phyloP scores from a whole-genome alignment of 2,888 invertebrate species.

The Synergus gifuensis region DNA sequence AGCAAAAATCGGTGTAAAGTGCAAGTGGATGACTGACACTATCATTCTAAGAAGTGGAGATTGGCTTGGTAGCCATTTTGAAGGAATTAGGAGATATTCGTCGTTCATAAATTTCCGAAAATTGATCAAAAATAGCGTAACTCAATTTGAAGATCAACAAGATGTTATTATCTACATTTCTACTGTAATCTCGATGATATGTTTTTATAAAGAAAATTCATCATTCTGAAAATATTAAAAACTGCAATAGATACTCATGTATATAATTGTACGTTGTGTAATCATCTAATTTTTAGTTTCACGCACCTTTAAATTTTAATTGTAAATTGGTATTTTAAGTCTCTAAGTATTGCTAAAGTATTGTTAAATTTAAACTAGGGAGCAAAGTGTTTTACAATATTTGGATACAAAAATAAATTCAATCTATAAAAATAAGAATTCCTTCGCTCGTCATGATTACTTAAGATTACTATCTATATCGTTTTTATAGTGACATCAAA shows the following conservation, averaged over 20 bases:
- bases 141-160: background rate
- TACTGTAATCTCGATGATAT: background rate
- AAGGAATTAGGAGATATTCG: background rate
- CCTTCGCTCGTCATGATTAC: background rate
- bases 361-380: background rate
- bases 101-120: background rate
- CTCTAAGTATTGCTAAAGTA: constrained; percentile 10
- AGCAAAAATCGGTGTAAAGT: background rate
- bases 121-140: background rate
- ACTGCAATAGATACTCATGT: background rate
- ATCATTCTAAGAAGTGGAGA: background rate
- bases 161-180: constrained; percentile 8
- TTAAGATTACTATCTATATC: background rate
- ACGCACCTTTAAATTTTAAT: background rate
- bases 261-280: background rate
- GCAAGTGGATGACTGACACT: background rate
- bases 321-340: constrained; percentile 1
- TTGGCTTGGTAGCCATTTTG: background rate
- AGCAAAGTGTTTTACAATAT: constrained; percentile 14
- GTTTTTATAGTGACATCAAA: background rate
- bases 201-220: constrained; percentile 8
- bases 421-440: background rate
- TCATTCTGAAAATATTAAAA: background rate
- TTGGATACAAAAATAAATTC: background rate
- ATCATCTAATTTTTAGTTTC: background rate